Conservation (phyloP, 2,888 invertebrate genomes). For the Anodontia alba region DNA sequence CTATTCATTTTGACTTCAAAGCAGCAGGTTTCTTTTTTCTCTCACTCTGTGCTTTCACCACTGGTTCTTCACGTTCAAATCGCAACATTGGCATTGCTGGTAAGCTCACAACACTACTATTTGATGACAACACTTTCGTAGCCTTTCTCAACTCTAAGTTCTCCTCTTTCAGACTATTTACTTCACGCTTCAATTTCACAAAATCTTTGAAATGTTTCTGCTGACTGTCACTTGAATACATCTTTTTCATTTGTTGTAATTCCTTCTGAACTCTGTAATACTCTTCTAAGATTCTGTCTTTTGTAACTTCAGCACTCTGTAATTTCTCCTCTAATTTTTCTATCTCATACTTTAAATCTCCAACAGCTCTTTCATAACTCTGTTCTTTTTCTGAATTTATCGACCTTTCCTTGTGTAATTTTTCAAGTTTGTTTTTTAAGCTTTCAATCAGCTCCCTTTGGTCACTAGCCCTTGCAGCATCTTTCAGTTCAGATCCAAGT, state of each 20-base stretch:
- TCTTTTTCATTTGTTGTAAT: conserved; percentile 66
- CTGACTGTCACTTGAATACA: conserved; percentile 62
- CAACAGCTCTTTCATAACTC: conserved; percentile 63
- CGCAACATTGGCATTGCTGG: conserved; percentile 52
- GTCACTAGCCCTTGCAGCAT: conserved; percentile 63
- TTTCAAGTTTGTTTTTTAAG: conserved; percentile 67
- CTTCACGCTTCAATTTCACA: conserved; percentile 79
- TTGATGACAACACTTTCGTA: conserved; percentile 31
- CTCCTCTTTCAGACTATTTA: conserved; percentile 73
- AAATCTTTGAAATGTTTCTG: conserved; percentile 79
- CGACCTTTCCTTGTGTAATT: conserved; percentile 69
- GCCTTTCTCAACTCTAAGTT: conserved; percentile 72
- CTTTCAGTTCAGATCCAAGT: conserved; percentile 70
- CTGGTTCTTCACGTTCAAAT: conserved; percentile 42
- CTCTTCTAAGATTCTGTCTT: conserved; percentile 68
- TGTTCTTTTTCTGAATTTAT: conserved; percentile 68
- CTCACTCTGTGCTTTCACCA: conserved; percentile 27
- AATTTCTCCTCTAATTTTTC: conserved; percentile 63
- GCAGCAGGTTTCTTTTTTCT: conserved; percentile 31
- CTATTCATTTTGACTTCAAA: not conserved
- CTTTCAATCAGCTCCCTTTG: conserved; percentile 70
- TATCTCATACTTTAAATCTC: conserved; percentile 67
- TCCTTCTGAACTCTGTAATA: conserved; percentile 71
- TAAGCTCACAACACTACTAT: conserved; percentile 42
- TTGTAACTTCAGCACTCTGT: conserved; percentile 69